These are phyloP conservation scores for Calephelis perditalis DNA, from an alignment of 2,888 invertebrate genomes.

Conservation along the genomic window DNA sequence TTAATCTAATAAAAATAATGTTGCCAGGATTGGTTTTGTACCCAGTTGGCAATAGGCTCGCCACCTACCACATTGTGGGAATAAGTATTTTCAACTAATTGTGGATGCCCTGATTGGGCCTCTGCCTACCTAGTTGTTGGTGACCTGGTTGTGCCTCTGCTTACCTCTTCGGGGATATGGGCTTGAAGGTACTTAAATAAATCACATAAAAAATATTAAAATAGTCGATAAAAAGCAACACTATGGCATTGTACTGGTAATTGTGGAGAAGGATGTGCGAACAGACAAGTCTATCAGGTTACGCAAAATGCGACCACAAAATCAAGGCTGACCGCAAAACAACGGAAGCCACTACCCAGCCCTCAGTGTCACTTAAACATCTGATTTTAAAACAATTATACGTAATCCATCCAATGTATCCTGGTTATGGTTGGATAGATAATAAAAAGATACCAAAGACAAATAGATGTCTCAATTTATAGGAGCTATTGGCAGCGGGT, in stretches of 20 bases:
- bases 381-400: constrained; percentile 11
- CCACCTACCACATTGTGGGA: too few species aligned
- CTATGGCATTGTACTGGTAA: constrained; percentile 9
- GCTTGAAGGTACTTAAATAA: too few species aligned
- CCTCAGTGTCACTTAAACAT: constrained; percentile 12
- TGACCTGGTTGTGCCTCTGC: too few species aligned
- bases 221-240: constrained; percentile 23
- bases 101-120: too few species aligned
- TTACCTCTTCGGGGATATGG: too few species aligned
- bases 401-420: background rate
- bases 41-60: too few species aligned
- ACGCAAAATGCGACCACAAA: constrained; percentile 76
- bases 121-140: too few species aligned
- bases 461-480: too few species aligned
- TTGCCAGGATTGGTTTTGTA: too few species aligned
- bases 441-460: background rate
- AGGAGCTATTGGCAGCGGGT: too few species aligned
- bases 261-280: constrained; percentile 55
- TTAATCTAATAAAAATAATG: too few species aligned
- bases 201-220: background rate
- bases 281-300: constrained; percentile 65
- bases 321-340: constrained; percentile 69
- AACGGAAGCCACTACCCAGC: constrained; percentile 61
- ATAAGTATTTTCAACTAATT: too few species aligned
- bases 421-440: background rate